Conservation (phyloP, 2,797 vertebrate genomes). For the Notolepis coatsorum region DNA sequence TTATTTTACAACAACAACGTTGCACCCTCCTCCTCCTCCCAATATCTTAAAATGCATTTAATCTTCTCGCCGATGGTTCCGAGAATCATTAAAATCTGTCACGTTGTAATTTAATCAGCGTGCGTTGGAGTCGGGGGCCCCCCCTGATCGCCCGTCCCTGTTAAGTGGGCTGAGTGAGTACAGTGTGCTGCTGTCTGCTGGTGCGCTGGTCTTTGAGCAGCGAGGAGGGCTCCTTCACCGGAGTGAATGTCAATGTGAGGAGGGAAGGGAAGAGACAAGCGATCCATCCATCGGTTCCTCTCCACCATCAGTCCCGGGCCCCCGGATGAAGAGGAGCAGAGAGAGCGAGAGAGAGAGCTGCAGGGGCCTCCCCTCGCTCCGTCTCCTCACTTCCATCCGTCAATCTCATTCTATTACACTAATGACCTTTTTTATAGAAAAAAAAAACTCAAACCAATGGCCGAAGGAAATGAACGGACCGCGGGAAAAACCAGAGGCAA, state of each 20-base stretch:
- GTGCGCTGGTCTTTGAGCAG: slow-evolving; percentile 53
- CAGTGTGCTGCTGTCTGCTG: slow-evolving; percentile 4
- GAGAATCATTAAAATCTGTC: slow-evolving; percentile 38
- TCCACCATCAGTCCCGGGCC: slow-evolving; percentile 45
- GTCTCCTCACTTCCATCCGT: slow-evolving; percentile 55
- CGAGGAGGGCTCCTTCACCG: slow-evolving; percentile 48
- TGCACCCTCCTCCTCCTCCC: neutral
- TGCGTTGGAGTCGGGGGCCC: slow-evolving; percentile 32
- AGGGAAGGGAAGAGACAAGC: slow-evolving; percentile 64
- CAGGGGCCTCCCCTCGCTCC: too few relatives aligned
- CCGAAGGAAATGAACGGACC: slow-evolving; percentile 46
- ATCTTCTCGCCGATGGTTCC: slow-evolving; percentile 17
- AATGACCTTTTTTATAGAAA: slow-evolving; percentile 72
- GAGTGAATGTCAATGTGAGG: slow-evolving; percentile 81
- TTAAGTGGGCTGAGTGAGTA: slow-evolving; percentile 28
- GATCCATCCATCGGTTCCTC: slow-evolving; percentile 60
- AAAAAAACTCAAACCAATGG: slow-evolving; percentile 48
- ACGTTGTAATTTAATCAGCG: slow-evolving; percentile 33
- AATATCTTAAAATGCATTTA: slow-evolving; percentile 26
- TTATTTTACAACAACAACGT: slow-evolving; percentile 33
- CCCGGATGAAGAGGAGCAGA: too few relatives aligned
- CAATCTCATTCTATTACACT: slow-evolving; percentile 61
- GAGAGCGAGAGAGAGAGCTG: too few relatives aligned
- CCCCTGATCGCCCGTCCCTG: slow-evolving; percentile 15
- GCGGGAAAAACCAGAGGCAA: slow-evolving; percentile 22